Base-by-base conservation (phyloP, 1,140 invertebrate species). In the Belonocnema kinseyi region DNA sequence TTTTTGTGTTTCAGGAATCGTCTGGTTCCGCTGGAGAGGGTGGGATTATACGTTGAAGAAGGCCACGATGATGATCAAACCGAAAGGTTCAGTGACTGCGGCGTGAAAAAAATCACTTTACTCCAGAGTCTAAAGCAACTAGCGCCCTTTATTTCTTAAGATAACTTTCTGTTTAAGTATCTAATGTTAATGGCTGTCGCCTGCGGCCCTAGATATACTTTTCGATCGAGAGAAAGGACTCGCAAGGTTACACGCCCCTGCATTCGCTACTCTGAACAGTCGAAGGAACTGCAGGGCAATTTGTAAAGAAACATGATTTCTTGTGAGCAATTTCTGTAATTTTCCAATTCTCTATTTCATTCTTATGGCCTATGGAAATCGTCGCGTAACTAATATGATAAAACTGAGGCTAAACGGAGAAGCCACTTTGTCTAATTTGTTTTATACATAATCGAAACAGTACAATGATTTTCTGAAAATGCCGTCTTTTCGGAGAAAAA, bases 11-110 rank as follows among this genome's bases (percentile, higher is more conserved):
- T 33, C 88, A 96, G 95, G 96, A 83, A 97, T 98, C 81, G 97
- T 98, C 6, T 97, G 97, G 97, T 98, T 97, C 93, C 94, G 96
- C 82, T 98, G 97, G 97, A 94, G 96, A 92, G 97, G 97, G 73
- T 97, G 97, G 97, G 97, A 98, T 88, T 98, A 98, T 91, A 97
- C 96, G 13, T 89, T 98, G 76, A 97, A 97, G 89, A 95, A 94
- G 83, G 96, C 97, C 0, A 95, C 94, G 56, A 97, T 98, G 96
- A 97, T 97, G 96, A 98, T 98, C 85, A 95, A 96, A 89, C 96
- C 96, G 46, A 95, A 94, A 89, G 94, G 94, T 72, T 91, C 92
- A 76, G 91, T 93, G 83, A 91, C 92, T 76, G 88, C 90, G 79
- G 92, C 91, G 85, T 93, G 92, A 92, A 87, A 78, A 83, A 51